Evolutionary conservation across 2,113 vertebrate genomes (phyloP), one percentile per base, ranked within the genome.

Genomic region (Tragelaphus scriptus): DNA sequence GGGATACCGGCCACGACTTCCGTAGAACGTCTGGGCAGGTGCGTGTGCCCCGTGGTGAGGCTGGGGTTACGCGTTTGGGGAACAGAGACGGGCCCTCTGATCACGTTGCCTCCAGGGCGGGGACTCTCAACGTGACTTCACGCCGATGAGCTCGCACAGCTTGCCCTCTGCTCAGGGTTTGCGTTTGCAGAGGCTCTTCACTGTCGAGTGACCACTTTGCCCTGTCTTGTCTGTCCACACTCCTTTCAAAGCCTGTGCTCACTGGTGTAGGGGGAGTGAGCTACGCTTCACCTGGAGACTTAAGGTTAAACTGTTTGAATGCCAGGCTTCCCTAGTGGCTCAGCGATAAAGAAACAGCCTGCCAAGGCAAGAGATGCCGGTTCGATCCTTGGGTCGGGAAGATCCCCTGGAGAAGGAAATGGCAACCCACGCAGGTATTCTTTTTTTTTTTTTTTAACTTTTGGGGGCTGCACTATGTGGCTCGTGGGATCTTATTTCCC

Each of bases 41-140:
- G 53, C 15, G 49, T 77, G 49, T 77, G 36, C 8, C 30, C 4
- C 5, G 2, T 8, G 36, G 2, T 82, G 2, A 26, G 49, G n/a
- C 25, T 13, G 55, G 36, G 3, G 23, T 47, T 10, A 0, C 28
- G n/a, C 79, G 14, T 53, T 68, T 26, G 3, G 17, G 23, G 59
- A 56, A 55, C 5, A 7, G 30, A 85, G 75, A n/a, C 2, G 8
- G 17, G 7, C 44, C 44, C 14, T 51, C 6, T 0, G 10, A 1
- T 9, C 40, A 3, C 3, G 1, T 59, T 14, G 2, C 26, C 4
- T 44, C 25, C 3, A 36, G 44, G 49, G 28, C 8, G 0, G 8
- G 61, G 56, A 23, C 53, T 16, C 3, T 75, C 68, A 47, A 0
- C 2, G 0, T 1, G 28, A 21, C 15, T 4, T 12, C 2, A 1